Base-by-base conservation (phyloP, 2,888 invertebrate species). In the Bhutanitis thaidina region DNA sequence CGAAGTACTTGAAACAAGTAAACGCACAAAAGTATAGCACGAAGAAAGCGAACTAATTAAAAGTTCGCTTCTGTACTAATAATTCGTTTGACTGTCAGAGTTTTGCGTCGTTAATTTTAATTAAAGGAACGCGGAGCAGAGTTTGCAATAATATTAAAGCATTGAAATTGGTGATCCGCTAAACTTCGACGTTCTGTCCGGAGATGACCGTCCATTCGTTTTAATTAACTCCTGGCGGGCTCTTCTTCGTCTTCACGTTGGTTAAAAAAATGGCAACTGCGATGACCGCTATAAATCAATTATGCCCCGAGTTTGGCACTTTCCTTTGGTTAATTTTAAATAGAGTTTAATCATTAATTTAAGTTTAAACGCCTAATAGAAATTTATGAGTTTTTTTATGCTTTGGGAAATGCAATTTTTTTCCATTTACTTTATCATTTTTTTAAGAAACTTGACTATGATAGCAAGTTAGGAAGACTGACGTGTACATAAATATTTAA, bases 81-180 rank as follows among this genome's bases (percentile, higher is more conserved):
- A 89, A 89, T 89, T 88, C 87, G 88, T 87, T 34, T 86, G 84
- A 87, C 82, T 88, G 87, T 87, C 85, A 84, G 85, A 89, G 81
- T 89, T 89, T 88, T 77, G 77, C 84, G 83, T 87, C 88, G 87
- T 89, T 89, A 88, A 89, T 89, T 89, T 89, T 88, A 88, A 89
- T 89, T 89, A 88, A 89, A 89, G 89, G 86, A 89, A 86, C 80
- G 84, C 78, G 75, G 77, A 74, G 76, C 74, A 60, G 74, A 83
- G 82, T 86, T 86, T 80, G 86, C 86, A 82, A 88, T 85, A 83
- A 85, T 88, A 88, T 88, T 89, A 87, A 85, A 86, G 80, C 84
- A 88, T 88, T 86, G 80, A 81, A 85, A 85, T 83, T 81, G 85
- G 85, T 85, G 87, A 89, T 88, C 87, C 83, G 80, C 83, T 84